These are phyloP conservation scores for Sarotherodon lohbergeri DNA, from an alignment of 2,113 vertebrate genomes.

Conservation along the genomic window DNA sequence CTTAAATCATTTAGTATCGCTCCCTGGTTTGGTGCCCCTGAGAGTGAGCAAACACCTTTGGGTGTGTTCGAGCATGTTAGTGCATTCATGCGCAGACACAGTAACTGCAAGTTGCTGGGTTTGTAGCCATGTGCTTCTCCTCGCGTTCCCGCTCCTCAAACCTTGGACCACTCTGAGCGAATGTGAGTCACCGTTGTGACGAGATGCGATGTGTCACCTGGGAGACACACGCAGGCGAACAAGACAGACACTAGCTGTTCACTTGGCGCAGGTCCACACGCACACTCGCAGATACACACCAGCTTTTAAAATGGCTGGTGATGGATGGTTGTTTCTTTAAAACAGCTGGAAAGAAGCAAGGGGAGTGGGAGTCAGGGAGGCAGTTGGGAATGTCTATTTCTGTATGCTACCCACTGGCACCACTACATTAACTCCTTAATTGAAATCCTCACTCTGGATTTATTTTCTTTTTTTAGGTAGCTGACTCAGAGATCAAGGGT, in stretches of 20 bases:
- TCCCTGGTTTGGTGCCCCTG: background rate
- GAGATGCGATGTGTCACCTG: conserved; percentile 51
- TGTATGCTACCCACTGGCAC: background rate
- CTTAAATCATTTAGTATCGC: background rate
- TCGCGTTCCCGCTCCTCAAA: background rate
- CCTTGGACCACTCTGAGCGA: background rate
- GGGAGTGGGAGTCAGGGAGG: background rate
- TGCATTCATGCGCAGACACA: background rate
- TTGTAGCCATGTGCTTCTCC: background rate
- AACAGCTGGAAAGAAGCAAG: conserved; percentile 31
- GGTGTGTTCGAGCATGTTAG: background rate
- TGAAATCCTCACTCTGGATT: background rate
- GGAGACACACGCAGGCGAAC: conserved; percentile 4
- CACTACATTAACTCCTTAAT: conserved; percentile 31
- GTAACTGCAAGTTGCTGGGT: background rate
- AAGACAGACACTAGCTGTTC: conserved; percentile 36
- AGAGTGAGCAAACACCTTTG: background rate
- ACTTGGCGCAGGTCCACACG: conserved; percentile 13
- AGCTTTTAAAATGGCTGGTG: conserved; percentile 2
- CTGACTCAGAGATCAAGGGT: conserved; percentile 8
- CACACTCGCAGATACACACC: background rate
- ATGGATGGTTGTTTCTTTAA: conserved; percentile 24
- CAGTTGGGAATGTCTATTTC: conserved; percentile 25
- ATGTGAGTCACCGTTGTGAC: conserved; percentile 29
- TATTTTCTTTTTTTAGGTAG: background rate